phyloP scores from a whole-genome alignment of 2,888 invertebrate species.

The Oxycera nigricornis region DNA sequence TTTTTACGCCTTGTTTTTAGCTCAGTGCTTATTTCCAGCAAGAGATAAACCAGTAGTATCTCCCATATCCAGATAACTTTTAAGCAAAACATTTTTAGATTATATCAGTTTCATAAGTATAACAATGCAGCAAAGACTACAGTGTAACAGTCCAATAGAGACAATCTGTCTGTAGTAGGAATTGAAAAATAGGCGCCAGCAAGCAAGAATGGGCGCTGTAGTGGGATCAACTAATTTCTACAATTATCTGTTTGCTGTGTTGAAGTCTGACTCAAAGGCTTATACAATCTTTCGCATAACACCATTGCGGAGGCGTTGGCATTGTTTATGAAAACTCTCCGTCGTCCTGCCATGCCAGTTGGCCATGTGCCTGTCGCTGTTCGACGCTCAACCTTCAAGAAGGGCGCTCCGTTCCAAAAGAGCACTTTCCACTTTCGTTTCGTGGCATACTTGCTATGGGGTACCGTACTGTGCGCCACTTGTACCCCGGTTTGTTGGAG shows the following conservation, averaged over 20 bases:
- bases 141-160: not conserved
- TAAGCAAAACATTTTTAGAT: too few species aligned
- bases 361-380: not conserved
- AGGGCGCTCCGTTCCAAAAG: not conserved
- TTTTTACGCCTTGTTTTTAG: too few species aligned
- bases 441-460: slow-evolving; percentile 36
- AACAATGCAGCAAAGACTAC: not conserved
- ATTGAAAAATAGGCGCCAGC: slow-evolving; percentile 15
- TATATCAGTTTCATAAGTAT: too few species aligned
- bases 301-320: slow-evolving; percentile 15
- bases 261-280: not conserved
- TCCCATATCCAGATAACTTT: too few species aligned
- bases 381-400: slow-evolving; percentile 1
- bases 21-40: too few species aligned
- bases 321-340: slow-evolving; percentile 2
- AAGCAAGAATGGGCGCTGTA: not conserved
- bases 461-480: slow-evolving; percentile 1
- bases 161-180: slow-evolving; percentile 1
- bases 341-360: not conserved
- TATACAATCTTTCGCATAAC: not conserved
- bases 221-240: slow-evolving; percentile 15
- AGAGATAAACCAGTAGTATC: too few species aligned
- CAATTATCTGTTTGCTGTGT: slow-evolving; percentile 10
- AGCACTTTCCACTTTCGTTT: not conserved
- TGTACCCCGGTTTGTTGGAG: slow-evolving; percentile 42